Conservation (phyloP, 2,113 vertebrate genomes). For the Podarcis raffonei region DNA sequence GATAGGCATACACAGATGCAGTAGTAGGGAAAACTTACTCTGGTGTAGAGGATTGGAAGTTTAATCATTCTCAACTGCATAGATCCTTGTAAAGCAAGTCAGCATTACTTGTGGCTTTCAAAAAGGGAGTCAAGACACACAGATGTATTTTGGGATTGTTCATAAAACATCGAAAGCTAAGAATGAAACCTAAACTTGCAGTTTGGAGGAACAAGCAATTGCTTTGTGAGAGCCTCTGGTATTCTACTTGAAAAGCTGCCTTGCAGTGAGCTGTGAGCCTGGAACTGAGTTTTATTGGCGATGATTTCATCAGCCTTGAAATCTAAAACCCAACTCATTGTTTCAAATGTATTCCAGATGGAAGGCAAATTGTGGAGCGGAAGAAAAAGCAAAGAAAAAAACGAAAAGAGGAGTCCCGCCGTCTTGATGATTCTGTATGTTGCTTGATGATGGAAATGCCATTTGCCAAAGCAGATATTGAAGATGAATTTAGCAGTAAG, state of each 20-base stretch:
- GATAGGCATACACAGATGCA: background rate
- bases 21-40: too few relatives aligned
- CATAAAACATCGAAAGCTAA: conserved; percentile 25
- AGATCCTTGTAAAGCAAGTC: background rate
- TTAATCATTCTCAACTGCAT: background rate
- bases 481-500: conserved; percentile 81
- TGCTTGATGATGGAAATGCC: conserved; percentile 82
- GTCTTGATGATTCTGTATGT: conserved; percentile 30
- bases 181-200: conserved; percentile 26
- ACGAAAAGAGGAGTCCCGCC: conserved; percentile 44
- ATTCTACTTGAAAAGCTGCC: conserved; percentile 8
- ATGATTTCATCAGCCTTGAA: conserved; percentile 35
- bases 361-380: conserved; percentile 56
- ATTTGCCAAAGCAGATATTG: conserved; percentile 77
- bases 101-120: background rate
- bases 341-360: conserved; percentile 62
- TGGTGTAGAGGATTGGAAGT: background rate
- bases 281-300: conserved; percentile 24
- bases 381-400: conserved; percentile 46
- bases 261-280: conserved; percentile 17
- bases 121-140: background rate
- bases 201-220: background rate
- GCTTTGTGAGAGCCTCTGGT: background rate
- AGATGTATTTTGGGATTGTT: background rate
- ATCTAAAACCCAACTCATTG: conserved; percentile 28